Evolutionary conservation across 2,888 invertebrate species (phyloP).

Genomic region (Aphodius sticticus): DNA sequence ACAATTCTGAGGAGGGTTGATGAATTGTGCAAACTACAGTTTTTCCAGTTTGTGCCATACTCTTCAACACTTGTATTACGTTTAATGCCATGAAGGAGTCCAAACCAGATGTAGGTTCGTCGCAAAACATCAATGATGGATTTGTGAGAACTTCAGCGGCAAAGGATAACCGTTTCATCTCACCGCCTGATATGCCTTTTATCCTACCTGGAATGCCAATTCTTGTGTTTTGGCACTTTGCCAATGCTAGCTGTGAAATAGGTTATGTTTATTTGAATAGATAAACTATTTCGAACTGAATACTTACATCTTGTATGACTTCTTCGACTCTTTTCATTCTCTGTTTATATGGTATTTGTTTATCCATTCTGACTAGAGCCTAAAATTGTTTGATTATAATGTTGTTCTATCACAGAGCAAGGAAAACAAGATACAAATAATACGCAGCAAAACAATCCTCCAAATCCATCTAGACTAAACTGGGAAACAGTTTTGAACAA

Average conservation of each 20-base stretch:
- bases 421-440: too few species aligned
- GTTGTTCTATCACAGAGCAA: not conserved
- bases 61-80: slow-evolving; percentile 83
- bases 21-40: slow-evolving; percentile 94
- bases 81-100: slow-evolving; percentile 98
- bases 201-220: slow-evolving; percentile 89
- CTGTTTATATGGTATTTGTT: slow-evolving; percentile 74
- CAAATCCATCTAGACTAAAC: too few species aligned
- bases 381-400: slow-evolving; percentile 53
- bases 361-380: slow-evolving; percentile 88
- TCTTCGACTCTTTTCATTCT: slow-evolving; percentile 83
- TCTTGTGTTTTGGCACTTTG: slow-evolving; percentile 88
- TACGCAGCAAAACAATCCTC: too few species aligned
- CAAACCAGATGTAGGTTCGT: slow-evolving; percentile 96
- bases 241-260: slow-evolving; percentile 74
- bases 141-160: slow-evolving; percentile 97
- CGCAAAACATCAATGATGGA: slow-evolving; percentile 94
- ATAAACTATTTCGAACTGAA: not conserved
- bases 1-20: slow-evolving; percentile 93
- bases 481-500: too few species aligned
- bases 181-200: slow-evolving; percentile 96
- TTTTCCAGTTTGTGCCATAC: slow-evolving; percentile 81
- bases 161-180: slow-evolving; percentile 93
- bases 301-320: slow-evolving; percentile 80
- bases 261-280: not conserved